Base-by-base conservation (phyloP, 2,797 vertebrate species). In the Anableps anableps region DNA sequence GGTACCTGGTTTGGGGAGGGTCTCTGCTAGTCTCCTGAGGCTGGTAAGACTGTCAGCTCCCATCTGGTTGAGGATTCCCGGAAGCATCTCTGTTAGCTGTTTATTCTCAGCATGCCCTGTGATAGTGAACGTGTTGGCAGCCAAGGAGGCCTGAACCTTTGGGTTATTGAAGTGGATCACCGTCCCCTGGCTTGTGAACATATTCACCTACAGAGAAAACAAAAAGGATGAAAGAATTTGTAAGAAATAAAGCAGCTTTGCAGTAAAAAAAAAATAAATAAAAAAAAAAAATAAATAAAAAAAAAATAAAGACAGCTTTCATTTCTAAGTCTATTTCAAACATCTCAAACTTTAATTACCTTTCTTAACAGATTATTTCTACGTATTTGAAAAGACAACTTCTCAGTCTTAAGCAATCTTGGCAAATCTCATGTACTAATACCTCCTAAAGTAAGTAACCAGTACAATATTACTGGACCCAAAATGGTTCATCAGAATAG, bases 111-210 rank as follows among this genome's bases (percentile, higher is more conserved):
- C 98, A 1, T 99, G 98, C 10, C 98, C 98, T 0, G 97, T 99
- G 93, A 99, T 97, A 34, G 98, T 99, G 86, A 99, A 99, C 83
- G 98, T 99, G 93, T 99, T 99, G 80, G 98, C 98, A 89, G 98
- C 97, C 93, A 99, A 93, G 47, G 98, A 99, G 29, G 98, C 98
- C 94, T 99, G 98, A 80, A 99, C 98, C 95, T 99, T 99, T 50
- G 98, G 98, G 84, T 99, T 99, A 91, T 99, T 99, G 87, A 99
- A 99, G 92, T 99, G 98, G 94, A 99, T 99, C 85, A 99, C 98
- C 89, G 97, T 98, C 79, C 98, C 98, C 91, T 99, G 97, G 91
- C 97, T 99, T 94, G 98, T 99, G 95, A 99, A 99, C 98, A 99
- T 99, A 80, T 99, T 99, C 79, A 99, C 98, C 98, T 99, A 47